phyloP scores from a whole-genome alignment of 2,797 vertebrate species.

The Sebastes oblongus region DNA sequence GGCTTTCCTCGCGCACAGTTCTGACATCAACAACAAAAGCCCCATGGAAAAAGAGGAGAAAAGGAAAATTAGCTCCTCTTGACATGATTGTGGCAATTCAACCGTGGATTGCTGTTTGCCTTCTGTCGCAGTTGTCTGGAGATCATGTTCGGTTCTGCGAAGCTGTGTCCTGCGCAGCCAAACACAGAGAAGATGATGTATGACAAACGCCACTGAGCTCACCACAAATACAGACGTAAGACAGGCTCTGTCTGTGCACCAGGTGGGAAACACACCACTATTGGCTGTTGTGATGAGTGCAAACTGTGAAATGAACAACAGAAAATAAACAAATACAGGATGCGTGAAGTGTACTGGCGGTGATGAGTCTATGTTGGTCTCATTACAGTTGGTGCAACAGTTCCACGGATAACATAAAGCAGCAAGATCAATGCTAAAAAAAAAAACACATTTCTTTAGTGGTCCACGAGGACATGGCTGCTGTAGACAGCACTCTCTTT shows the following conservation, averaged over 20 bases:
- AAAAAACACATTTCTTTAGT: slow-evolving; percentile 24
- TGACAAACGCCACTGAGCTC: slow-evolving; percentile 33
- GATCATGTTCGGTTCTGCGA: slow-evolving; percentile 7
- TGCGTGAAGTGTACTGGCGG: not conserved
- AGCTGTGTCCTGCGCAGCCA: slow-evolving; percentile 16
- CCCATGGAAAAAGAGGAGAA: not conserved
- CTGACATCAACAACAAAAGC: slow-evolving; percentile 37
- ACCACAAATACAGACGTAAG: slow-evolving; percentile 17
- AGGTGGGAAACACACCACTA: slow-evolving; percentile 9
- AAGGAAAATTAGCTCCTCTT: slow-evolving; percentile 38
- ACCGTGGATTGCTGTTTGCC: slow-evolving; percentile 12
- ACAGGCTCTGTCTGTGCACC: slow-evolving; percentile 7
- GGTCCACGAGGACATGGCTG: slow-evolving; percentile 45
- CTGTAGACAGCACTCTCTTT: slow-evolving; percentile 69
- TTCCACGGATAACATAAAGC: slow-evolving; percentile 24
- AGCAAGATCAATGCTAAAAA: slow-evolving; percentile 10
- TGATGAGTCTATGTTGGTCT: slow-evolving; percentile 21
- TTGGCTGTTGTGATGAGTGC: slow-evolving; percentile 5
- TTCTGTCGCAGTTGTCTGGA: slow-evolving; percentile 15
- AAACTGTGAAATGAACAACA: slow-evolving; percentile 42
- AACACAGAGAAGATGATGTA: slow-evolving; percentile 6
- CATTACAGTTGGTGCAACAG: slow-evolving; percentile 31
- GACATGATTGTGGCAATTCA: slow-evolving; percentile 38
- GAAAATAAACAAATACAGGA: slow-evolving; percentile 10
- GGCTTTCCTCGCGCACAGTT: slow-evolving; percentile 28